Evolutionary conservation across 2,113 vertebrate species (phyloP).

Genomic region (Ictidomys tridecemlineatus): DNA sequence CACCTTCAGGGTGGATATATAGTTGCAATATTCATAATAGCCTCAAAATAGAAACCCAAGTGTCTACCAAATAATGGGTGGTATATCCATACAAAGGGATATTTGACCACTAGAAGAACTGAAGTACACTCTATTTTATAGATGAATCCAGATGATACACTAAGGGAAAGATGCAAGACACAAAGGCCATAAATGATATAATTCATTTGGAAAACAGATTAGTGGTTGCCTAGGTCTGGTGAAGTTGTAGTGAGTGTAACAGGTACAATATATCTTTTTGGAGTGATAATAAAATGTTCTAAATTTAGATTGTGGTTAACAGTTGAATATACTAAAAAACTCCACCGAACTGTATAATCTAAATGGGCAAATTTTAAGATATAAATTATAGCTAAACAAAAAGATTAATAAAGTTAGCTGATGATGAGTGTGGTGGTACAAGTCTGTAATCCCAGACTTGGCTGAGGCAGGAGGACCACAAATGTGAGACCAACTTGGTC

Average conservation of each 20-base stretch:
- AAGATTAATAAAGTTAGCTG: neutral
- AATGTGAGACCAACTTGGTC: neutral
- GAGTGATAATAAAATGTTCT: neutral
- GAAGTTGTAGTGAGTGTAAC: neutral
- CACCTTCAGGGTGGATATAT: neutral
- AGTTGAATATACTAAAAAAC: neutral
- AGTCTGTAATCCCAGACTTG: neutral
- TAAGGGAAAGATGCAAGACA: neutral
- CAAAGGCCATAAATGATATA: neutral
- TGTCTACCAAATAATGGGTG: constrained; percentile 3
- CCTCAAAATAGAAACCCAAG: neutral
- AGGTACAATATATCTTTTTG: neutral
- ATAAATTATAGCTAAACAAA: neutral
- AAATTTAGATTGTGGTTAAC: neutral
- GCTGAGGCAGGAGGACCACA: neutral
- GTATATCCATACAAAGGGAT: neutral
- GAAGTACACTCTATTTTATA: neutral
- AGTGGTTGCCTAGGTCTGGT: neutral
- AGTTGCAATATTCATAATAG: neutral
- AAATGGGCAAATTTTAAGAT: neutral
- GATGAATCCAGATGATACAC: neutral
- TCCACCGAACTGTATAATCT: neutral
- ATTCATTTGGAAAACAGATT: neutral
- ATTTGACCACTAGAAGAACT: neutral
- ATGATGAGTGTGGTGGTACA: neutral